Evolutionary conservation across 1,140 invertebrate species (phyloP), one percentile per base, ranked within the genome.

Genomic region (Panagrolaimus sp.): DNA sequence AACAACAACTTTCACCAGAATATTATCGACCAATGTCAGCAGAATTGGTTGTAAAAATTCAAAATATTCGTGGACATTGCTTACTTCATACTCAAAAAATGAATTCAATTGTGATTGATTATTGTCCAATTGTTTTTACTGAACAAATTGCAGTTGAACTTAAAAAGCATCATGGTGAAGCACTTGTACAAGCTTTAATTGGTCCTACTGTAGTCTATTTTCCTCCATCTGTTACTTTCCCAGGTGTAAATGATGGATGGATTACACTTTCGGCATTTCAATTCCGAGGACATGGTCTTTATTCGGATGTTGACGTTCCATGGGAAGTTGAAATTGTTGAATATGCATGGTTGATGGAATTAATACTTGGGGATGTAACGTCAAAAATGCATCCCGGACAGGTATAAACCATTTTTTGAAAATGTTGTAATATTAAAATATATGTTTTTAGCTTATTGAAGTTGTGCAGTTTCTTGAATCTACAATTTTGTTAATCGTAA

Each of bases 281-380:
- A 87, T 87, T 93, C 48, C 86, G 94, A 74, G 96, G 94, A 1
- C 93, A 98, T 85, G 95, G 93, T 1, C 94, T 98, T 89, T 98
- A 97, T 83, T 97, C 94, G 71, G 90, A 92, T 76, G 89, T 91
- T 69, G 93, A 92, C 48, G 85, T 94, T 63, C 88, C 88, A 38
- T 85, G 96, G 21, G 92, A 94, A 79, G 89, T 93, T 83, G 94
- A 97, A 81, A 96, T 93, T 0, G 83, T 97, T 7, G 96, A 98
- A 83, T 98, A 98, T 84, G 92, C 90, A 0, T 98, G 96, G 96
- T 78, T 88, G 28, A 83, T 89, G 63, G 88, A 89, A 78, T 80
- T 88, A 24, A 83, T 86, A 12, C 76, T 89, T 26, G 88, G 88
- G 4, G 86, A 88, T 70, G 73, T 89, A 14, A 84, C 83, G 55